Percentiles rank a stretch among this genome's conserved stretches.
These are phyloP conservation scores for Parasteatoda lunata DNA, from an alignment of 2,888 invertebrate genomes.

Conservation along the genomic window DNA sequence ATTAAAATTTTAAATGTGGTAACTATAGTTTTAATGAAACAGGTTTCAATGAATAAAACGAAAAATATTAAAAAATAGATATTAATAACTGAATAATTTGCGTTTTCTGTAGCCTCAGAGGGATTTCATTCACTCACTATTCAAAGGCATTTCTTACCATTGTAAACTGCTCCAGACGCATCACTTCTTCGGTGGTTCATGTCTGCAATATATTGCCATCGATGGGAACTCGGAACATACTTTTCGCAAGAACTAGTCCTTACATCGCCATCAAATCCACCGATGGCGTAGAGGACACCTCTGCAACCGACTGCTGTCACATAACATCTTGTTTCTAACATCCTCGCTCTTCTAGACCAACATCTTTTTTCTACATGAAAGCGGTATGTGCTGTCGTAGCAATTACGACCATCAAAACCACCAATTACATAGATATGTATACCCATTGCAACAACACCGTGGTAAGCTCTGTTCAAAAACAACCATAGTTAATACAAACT, in stretches of 20 bases:
- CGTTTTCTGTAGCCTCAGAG: too few species aligned
- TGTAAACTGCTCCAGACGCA: constrained; percentile 82
- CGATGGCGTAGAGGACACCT: constrained; percentile 74
- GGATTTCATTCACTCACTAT: too few species aligned
- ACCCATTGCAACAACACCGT: constrained; percentile 78
- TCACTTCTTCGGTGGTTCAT: constrained; percentile 83
- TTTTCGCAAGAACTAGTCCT: constrained; percentile 74
- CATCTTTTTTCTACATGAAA: constrained; percentile 72
- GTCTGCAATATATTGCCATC: constrained; percentile 74
- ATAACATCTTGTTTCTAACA: constrained; percentile 77
- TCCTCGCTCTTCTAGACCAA: constrained; percentile 75
- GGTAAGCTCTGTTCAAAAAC: constrained; percentile 80
- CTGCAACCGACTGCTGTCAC: constrained; percentile 79
- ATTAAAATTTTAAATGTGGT: too few species aligned
- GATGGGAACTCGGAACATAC: constrained; percentile 73
- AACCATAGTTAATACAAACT: too few species aligned
- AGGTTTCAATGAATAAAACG: too few species aligned
- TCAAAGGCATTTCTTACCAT: constrained; percentile 74
- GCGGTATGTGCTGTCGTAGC: constrained; percentile 74
- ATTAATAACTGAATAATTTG: too few species aligned
- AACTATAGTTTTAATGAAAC: too few species aligned
- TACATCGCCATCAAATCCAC: constrained; percentile 74
- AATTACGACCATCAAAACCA: constrained; percentile 75
- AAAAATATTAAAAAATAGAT: too few species aligned
- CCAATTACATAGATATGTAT: constrained; percentile 75